A percentile compares a stretch with the other conserved stretches of the same genome.
These are phyloP conservation scores for Dryas iulia DNA, from an alignment of 1,140 invertebrate species.

Conservation along the genomic window DNA sequence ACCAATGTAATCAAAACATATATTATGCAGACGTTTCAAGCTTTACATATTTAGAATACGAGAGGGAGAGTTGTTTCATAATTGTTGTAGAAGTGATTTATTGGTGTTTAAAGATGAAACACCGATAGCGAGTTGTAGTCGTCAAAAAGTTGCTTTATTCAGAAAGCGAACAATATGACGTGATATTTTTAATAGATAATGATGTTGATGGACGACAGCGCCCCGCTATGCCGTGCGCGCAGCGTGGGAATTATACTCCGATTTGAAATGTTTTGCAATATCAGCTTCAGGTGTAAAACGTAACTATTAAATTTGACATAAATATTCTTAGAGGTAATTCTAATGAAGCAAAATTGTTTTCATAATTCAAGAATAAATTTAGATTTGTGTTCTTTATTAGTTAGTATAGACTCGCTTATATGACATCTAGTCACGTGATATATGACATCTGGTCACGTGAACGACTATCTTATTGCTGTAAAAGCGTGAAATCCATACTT, in stretches of 20 bases:
- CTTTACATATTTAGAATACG: slow-evolving; percentile 58
- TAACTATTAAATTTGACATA: slow-evolving; percentile 35
- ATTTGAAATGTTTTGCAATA: slow-evolving; percentile 56
- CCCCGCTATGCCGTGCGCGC: slow-evolving; percentile 50
- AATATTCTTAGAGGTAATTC: slow-evolving; percentile 17
- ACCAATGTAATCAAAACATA: slow-evolving; percentile 19
- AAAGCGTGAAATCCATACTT: no score
- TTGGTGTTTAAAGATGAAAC: slow-evolving; percentile 55
- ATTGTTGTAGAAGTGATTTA: slow-evolving; percentile 70
- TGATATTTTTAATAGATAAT: slow-evolving; percentile 79
- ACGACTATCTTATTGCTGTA: no score
- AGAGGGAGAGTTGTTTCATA: slow-evolving; percentile 64
- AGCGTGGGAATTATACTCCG: slow-evolving; percentile 68
- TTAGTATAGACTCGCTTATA: no score
- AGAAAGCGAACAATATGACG: slow-evolving; percentile 77
- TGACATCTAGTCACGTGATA: no score
- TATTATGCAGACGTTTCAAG: slow-evolving; percentile 31
- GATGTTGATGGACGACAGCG: slow-evolving; percentile 73
- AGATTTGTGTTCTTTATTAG: no score
- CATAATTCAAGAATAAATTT: not conserved
- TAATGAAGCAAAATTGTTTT: not conserved
- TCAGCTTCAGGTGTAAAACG: slow-evolving; percentile 45
- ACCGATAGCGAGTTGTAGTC: slow-evolving; percentile 54
- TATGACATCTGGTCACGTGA: no score
- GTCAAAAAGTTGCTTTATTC: slow-evolving; percentile 66